Conservation (phyloP, 2,888 invertebrate species). For the Machimus atricapillus region DNA sequence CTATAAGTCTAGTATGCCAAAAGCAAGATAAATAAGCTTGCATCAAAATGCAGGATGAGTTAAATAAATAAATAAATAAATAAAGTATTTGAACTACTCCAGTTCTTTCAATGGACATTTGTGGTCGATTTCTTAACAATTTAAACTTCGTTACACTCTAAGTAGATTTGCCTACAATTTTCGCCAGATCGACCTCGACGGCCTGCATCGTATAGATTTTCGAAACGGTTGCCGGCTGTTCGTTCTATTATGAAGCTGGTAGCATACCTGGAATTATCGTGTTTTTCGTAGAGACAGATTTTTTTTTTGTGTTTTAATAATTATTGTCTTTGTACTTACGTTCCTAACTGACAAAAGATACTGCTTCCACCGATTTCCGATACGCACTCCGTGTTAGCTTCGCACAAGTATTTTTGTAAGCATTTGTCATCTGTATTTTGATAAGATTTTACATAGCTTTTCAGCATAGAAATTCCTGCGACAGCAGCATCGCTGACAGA, state of each 20-base stretch:
- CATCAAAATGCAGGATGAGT: not conserved
- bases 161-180: conserved; percentile 83
- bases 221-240: conserved; percentile 76
- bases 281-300: not conserved
- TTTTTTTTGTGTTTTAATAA: not conserved
- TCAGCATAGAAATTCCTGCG: conserved; percentile 86
- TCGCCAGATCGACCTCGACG: conserved; percentile 83
- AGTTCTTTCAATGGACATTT: not conserved
- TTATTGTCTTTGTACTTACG: conserved; percentile 71
- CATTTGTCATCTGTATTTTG: conserved; percentile 81
- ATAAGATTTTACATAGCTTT: conserved; percentile 85
- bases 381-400: conserved; percentile 87
- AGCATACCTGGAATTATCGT: conserved; percentile 69
- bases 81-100: not conserved
- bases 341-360: conserved; percentile 91
- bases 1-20: not conserved
- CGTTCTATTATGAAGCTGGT: conserved; percentile 85
- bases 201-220: conserved; percentile 83
- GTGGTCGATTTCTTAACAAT: not conserved
- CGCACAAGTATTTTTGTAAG: conserved; percentile 87
- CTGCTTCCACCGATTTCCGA: conserved; percentile 81
- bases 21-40: not conserved
- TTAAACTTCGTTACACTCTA: conserved; percentile 90
- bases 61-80: conserved; percentile 26
- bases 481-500: conserved; percentile 89